Base-by-base conservation (phyloP, 2,888 invertebrate species). In the Dinocampus coccinellae region DNA sequence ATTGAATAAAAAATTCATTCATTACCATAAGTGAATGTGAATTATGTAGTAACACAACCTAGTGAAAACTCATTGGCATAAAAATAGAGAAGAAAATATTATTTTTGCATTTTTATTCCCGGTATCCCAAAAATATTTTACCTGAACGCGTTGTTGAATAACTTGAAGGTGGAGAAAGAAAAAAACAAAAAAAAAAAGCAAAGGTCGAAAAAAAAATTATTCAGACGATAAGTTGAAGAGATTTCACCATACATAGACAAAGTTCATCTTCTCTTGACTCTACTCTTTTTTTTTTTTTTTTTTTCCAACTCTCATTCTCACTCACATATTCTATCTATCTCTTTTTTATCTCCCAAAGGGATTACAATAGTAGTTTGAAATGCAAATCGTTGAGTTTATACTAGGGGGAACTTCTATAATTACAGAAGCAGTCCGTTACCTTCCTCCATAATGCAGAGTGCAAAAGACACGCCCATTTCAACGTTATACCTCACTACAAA, bases 321-420 rank as follows among this genome's bases (percentile, higher is more conserved):
- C 29, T 9, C 29, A 20, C n/a, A n/a, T n/a, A n/a, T n/a, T n/a
- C n/a, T n/a, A 20, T 34, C 34, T 62, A 11, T n/a, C 24, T 52
- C 34, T 53, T 34, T 36, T n/a, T 1, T n/a, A 16, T 11, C 13
- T 26, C 26, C 29, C 7, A 9, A 1, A 55, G 66, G 63, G 72
- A 75, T 76, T 75, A 78, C 76, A 75, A 75, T 74, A 60, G 72
- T 73, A 75, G 74, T 74, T 75, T 76, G 75, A 77, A 79, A 79
- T 79, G 79, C 77, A 79, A 78, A 79, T 78, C 72, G 76, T 65
- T 61, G 73, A 77, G 76, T 78, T 79, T 77, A 76, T 75, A 74
- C 75, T 71, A 64, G 68, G 61, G 73, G 29, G 29, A 3, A 4
- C 75, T 77, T 77, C 76, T 77, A 78, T 79, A 78, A 79, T 79